A percentile compares a stretch with the other conserved stretches of the same genome.
Conservation (phyloP, 2,113 vertebrate species). For the Rhizomys pruinosus region DNA sequence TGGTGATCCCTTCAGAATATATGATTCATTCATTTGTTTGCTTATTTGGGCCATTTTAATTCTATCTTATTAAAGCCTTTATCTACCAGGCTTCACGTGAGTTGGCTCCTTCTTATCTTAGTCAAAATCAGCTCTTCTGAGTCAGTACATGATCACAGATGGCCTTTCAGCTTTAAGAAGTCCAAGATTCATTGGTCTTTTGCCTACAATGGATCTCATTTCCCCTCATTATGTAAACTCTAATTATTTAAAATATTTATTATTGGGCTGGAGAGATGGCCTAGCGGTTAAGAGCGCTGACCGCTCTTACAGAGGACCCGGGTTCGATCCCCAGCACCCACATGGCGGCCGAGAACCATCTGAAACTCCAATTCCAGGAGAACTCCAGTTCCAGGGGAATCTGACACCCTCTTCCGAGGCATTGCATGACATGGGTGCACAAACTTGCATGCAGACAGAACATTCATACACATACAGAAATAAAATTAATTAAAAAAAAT, state of each 20-base stretch:
- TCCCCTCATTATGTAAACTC: not conserved
- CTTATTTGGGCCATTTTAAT: constrained; percentile 9
- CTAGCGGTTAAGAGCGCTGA: too few species aligned
- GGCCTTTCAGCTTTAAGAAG: not conserved
- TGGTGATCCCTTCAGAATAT: not conserved
- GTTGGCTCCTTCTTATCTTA: not conserved
- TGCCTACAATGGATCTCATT: not conserved
- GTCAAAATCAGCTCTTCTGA: not conserved
- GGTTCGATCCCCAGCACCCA: too few species aligned
- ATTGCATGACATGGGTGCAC: too few species aligned
- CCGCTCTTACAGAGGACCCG: too few species aligned
- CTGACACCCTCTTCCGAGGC: too few species aligned
- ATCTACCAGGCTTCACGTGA: not conserved
- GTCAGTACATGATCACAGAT: not conserved
- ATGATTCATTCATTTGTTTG: not conserved
- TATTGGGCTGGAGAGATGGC: too few species aligned
- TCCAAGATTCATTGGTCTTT: not conserved
- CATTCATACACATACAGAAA: too few species aligned
- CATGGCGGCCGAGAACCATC: too few species aligned
- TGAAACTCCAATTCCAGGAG: too few species aligned
- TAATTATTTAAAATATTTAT: not conserved
- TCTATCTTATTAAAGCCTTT: not conserved
- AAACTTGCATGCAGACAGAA: too few species aligned
- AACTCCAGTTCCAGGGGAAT: too few species aligned
- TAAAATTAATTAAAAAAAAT: too few species aligned